Evolutionary conservation across 2,888 invertebrate genomes (phyloP).

Genomic region (Drosophila siamana): DNA sequence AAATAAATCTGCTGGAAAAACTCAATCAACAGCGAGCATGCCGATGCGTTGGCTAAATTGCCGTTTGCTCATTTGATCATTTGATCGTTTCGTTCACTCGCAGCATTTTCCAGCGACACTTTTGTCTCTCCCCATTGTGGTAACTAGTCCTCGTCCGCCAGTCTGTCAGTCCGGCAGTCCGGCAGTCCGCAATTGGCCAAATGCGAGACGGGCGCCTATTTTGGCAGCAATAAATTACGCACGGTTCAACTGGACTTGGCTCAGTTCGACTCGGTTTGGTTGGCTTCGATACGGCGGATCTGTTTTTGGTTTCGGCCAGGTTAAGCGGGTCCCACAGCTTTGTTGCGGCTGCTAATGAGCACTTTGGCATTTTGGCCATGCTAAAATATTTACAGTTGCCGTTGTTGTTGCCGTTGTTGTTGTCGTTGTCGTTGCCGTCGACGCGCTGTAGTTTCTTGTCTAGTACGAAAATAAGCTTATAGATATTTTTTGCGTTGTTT

Average conservation of each 20-base stretch:
- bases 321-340: conserved; percentile 49
- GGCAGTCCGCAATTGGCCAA: conserved; percentile 45
- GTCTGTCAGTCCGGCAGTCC: not conserved
- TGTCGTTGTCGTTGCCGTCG: too few species aligned
- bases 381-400: conserved; percentile 43
- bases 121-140: conserved; percentile 38
- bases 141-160: conserved; percentile 11
- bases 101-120: conserved; percentile 68
- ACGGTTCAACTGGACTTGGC: conserved; percentile 47
- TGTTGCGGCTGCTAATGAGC: conserved; percentile 66
- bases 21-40: conserved; percentile 74
- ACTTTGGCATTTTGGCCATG: conserved; percentile 75
- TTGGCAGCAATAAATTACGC: conserved; percentile 77
- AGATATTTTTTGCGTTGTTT: conserved; percentile 11
- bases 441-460: conserved; percentile 28
- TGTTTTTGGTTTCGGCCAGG: conserved; percentile 29
- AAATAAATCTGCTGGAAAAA: conserved; percentile 64
- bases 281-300: conserved; percentile 15
- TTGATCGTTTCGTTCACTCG: conserved; percentile 30
- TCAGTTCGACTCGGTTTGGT: conserved; percentile 37
- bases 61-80: conserved; percentile 35
- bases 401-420: conserved; percentile 6
- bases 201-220: conserved; percentile 52
- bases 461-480: conserved; percentile 45
- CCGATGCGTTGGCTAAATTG: conserved; percentile 78